A percentile compares a stretch with the other conserved stretches of the same genome.
phyloP scores from a whole-genome alignment of 1,140 invertebrate genomes.

The Branchinecta lindahli region DNA sequence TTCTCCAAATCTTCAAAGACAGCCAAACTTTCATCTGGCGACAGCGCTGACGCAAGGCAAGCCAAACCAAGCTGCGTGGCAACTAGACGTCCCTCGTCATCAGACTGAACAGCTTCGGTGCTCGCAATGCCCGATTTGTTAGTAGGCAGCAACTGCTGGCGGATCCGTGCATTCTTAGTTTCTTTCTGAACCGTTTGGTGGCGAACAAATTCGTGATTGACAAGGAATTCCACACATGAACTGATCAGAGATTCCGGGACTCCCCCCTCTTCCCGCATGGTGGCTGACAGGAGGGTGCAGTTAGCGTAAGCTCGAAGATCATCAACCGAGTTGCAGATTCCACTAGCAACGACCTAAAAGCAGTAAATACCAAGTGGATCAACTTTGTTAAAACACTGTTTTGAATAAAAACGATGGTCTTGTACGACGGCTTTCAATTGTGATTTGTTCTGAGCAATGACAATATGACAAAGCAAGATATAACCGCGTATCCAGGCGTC shows the following conservation, averaged over 20 bases:
- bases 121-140: background rate
- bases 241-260: slow-evolving; percentile 30
- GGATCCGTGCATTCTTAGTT: background rate
- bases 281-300: slow-evolving; percentile 50
- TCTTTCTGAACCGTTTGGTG: slow-evolving; percentile 15
- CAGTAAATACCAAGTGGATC: slow-evolving; percentile 16
- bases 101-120: slow-evolving; percentile 23
- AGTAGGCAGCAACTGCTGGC: background rate
- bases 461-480: too few relatives aligned
- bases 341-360: slow-evolving; percentile 64
- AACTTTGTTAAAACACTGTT: too few relatives aligned
- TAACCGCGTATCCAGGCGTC: too few relatives aligned
- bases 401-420: too few relatives aligned
- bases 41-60: slow-evolving; percentile 76
- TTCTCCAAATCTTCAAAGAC: slow-evolving; percentile 80
- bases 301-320: slow-evolving; percentile 63
- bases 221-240: slow-evolving; percentile 40
- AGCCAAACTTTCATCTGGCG: slow-evolving; percentile 73
- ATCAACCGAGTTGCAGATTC: slow-evolving; percentile 49
- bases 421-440: too few relatives aligned
- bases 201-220: slow-evolving; percentile 39
- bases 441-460: too few relatives aligned
- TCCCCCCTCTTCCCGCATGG: slow-evolving; percentile 19
- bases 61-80: slow-evolving; percentile 78
- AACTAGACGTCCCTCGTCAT: slow-evolving; percentile 32